Conservation (phyloP, 2,113 vertebrate genomes). For the Lanius ludovicianus region DNA sequence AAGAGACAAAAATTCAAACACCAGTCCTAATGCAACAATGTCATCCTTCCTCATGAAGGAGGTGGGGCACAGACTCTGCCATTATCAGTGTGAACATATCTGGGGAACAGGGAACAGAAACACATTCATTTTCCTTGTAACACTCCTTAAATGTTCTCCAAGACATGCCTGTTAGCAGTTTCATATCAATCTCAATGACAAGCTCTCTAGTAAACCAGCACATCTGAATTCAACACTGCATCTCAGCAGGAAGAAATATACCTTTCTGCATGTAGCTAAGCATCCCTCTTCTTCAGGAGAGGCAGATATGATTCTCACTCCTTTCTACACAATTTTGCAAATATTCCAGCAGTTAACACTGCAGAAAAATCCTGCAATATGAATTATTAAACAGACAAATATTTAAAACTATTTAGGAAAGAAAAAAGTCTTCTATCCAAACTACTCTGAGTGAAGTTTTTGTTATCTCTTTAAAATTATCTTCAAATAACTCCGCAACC, state of each 20-base stretch:
- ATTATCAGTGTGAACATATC: not conserved
- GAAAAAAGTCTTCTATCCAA: not conserved
- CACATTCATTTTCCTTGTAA: not conserved
- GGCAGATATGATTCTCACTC: not conserved
- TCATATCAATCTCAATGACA: not conserved
- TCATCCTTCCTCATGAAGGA: not conserved
- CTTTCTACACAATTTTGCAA: not conserved
- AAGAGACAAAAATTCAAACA: not conserved
- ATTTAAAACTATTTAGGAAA: conserved; percentile 10
- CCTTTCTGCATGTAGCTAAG: not conserved
- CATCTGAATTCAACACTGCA: not conserved
- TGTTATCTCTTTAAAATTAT: conserved; percentile 13
- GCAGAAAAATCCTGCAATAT: not conserved
- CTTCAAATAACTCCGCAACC: conserved; percentile 9
- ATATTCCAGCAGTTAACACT: not conserved
- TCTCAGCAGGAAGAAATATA: not conserved
- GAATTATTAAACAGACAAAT: conserved; percentile 48
- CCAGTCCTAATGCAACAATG: not conserved
- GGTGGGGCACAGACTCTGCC: not conserved
- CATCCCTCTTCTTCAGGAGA: not conserved
- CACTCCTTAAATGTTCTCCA: not conserved
- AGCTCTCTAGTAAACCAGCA: not conserved
- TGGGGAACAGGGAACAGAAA: not conserved
- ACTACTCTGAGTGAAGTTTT: conserved; percentile 5
- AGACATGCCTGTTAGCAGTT: not conserved